Evolutionary conservation across 2,888 invertebrate species (phyloP), one percentile per base, ranked within the genome.

Genomic region (Chydorus sphaericus): DNA sequence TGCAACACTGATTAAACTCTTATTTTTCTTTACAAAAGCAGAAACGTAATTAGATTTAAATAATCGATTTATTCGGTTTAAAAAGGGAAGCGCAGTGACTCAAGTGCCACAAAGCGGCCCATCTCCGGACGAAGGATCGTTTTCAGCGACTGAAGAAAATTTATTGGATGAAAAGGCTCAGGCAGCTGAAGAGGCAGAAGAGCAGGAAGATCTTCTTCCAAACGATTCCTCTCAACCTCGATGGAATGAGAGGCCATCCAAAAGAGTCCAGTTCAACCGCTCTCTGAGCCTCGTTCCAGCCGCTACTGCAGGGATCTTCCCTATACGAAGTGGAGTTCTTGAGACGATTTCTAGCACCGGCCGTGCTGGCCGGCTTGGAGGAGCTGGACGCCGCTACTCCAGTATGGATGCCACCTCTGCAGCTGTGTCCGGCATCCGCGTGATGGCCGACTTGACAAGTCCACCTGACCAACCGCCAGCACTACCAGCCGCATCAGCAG

Each of bases 251-350:
- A 44, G 23, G 26, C 3, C 14, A 6, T 23, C 44, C 4, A 52
- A 52, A 52, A 33, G 52, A 16, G 52, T 52, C 10, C 52, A 52
- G 20, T 52, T 52, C 52, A 33, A 23, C 10, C 52, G 52, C 16
- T 52, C 52, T 4, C 26, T 52, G 6, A 52, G 52, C 36, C 11
- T 44, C 5, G 44, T 44, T 8, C 44, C 44, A 1, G 44, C 26
- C 23, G 23, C 44, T 5, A 44, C 26, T 26, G 44, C 44, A 26
- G n/a, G n/a, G n/a, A n/a, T n/a, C n/a, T n/a, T n/a, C n/a, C n/a
- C n/a, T n/a, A n/a, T n/a, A n/a, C n/a, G n/a, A n/a, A n/a, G n/a
- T n/a, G n/a, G n/a, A n/a, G 44, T 28, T 14, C 44, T 26, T 8
- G 14, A 20, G 14, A 23, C 44, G 26, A 7, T 28, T 16, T 39